Conservation (phyloP, 2,797 vertebrate genomes). For the Emys orbicularis region DNA sequence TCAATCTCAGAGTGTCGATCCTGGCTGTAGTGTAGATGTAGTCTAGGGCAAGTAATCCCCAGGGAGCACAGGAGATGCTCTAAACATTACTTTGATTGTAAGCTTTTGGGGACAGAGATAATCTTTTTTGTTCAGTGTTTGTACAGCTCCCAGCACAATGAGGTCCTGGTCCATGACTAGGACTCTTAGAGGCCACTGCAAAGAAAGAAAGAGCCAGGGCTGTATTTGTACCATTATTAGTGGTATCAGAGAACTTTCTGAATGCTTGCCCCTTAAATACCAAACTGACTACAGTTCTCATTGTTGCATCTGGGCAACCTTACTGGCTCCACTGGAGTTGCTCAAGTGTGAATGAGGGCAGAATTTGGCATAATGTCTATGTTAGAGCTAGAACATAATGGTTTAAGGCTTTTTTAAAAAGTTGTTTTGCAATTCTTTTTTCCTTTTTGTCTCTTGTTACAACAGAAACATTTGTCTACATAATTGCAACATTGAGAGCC, state of each 20-base stretch:
- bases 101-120: neutral
- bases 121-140: neutral
- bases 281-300: neutral
- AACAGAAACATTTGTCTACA: constrained; percentile 36
- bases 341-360: neutral
- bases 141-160: neutral
- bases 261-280: neutral
- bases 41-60: neutral
- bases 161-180: neutral
- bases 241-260: neutral
- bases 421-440: neutral
- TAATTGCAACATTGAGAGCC: constrained; percentile 37
- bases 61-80: neutral
- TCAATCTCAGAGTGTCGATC: too few species aligned
- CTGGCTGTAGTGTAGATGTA: too few species aligned
- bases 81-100: neutral
- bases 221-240: neutral
- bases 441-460: constrained; percentile 6
- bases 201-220: neutral
- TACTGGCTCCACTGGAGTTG: neutral
- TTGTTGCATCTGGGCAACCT: neutral
- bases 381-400: neutral
- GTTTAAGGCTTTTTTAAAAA: neutral
- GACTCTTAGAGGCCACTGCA: neutral
- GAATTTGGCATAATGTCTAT: neutral